Conservation (phyloP, 2,113 vertebrate genomes). For the Piliocolobus tephrosceles region DNA sequence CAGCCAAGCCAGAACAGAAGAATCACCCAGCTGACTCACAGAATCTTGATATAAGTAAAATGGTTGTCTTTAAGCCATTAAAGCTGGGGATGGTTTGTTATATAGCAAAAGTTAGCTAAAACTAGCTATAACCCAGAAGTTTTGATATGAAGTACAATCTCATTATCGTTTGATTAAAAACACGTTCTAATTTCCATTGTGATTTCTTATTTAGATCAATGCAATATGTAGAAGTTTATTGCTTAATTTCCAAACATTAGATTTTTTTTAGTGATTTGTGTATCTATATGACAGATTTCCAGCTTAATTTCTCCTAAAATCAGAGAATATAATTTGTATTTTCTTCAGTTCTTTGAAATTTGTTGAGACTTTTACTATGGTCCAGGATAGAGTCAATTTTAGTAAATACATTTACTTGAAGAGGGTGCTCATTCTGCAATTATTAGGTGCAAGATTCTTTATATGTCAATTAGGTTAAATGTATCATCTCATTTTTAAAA, state of each 20-base stretch:
- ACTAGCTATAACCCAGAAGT: neutral
- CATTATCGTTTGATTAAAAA: conserved; percentile 7
- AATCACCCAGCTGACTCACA: neutral
- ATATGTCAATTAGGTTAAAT: neutral
- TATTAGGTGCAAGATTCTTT: neutral
- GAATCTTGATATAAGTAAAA: neutral
- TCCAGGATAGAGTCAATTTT: neutral
- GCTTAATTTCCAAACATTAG: neutral
- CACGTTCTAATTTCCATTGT: neutral
- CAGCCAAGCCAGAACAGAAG: neutral
- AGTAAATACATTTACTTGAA: neutral
- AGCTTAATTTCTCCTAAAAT: neutral
- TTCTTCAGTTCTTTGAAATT: neutral
- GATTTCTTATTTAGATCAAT: conserved; percentile 15
- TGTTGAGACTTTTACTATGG: neutral
- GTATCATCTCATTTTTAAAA: neutral
- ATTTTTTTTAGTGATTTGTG: neutral
- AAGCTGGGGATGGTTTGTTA: neutral
- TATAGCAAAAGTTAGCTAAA: neutral
- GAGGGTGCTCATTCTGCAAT: neutral
- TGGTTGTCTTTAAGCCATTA: neutral
- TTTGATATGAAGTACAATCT: neutral
- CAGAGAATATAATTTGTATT: neutral
- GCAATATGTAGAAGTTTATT: neutral
- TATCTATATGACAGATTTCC: neutral